Base-by-base conservation (phyloP, 2,888 invertebrate genomes). In the Atherix ibis region DNA sequence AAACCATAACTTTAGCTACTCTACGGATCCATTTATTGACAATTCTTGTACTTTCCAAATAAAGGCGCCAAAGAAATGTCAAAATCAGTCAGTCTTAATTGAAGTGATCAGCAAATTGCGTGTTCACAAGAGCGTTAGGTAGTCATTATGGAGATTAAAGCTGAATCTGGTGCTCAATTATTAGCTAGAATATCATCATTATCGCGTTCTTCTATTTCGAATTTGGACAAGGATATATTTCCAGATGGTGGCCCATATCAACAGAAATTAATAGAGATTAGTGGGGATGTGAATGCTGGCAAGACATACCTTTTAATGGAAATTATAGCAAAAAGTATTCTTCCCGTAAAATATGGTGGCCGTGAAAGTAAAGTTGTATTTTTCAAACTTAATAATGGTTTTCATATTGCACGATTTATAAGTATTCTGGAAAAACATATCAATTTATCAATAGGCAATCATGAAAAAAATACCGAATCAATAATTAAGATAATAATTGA, bases 351-450 rank as follows among this genome's bases (percentile, higher is more conserved):
- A 8, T 51, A 50, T 27, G 57, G 56, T 12, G 68, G 68, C 2
- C 56, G 62, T 17, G 49, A 59, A 35, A 51, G 59, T 15, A 53
- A 56, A 28, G 64, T 63, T 2, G 42, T 69, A 13, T 47, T 68
- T 6, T 52, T 70, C 27, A 62, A 70, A 43, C 60, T 64, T 2
- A 63, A 66, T 41, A 63, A 65, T 43, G 67, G 69, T 38, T 65
- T 69, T 17, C 40, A 44, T 10, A 27, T 42, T 4, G 35, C 34
- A 36, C 53, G 55, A 36, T 48, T 69, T 16, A 43, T 52, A 8
- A 45, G 51, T 18, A 39, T 61, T 26, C 53, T 67, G 46, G 49
- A 50, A 18, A 41, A 42, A 19, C n/a, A n/a, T n/a, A n/a, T n/a
- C n/a, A 45, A 50, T 5, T 46, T 63, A n/a, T 19, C 16, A 3